Evolutionary conservation across 2,888 invertebrate species (phyloP), one percentile per base, ranked within the genome.

Genomic region (Patella pellucida): DNA sequence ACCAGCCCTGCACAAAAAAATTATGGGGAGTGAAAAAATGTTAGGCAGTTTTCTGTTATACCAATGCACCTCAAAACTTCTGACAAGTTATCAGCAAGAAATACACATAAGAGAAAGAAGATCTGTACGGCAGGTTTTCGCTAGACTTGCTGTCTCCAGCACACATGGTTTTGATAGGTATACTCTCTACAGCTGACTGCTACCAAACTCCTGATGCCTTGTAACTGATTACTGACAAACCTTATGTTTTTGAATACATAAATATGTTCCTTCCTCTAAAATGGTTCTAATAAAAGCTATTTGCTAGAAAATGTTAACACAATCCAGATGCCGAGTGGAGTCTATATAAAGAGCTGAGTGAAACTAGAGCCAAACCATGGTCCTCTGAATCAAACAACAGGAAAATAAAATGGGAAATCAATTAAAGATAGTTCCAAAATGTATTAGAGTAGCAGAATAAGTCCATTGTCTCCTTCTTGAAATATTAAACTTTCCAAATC

Each of bases 211-310:
- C 67, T 62, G 31, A 31, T 69, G 70, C 62, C 51, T 62, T 70
- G 74, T 52, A 71, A 62, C 71, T 76, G 74, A 74, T 76, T 78
- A 78, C 76, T 78, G 76, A 78, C 78, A 78, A 76, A 76, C 74
- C 52, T 50, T 68, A 52, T 78, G 78, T 76, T 78, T 78, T 78
- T 78, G 71, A 76, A 78, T 74, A 76, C 78, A 76, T 78, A 78
- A 78, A 76, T 78, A 78, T 76, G 76, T 78, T 78, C 70, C 76
- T 78, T 74, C 78, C 76, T 76, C 54, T 72, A 72, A 56, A 67
- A 52, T 69, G 74, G 67, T 31, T 78, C 74, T 72, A 75, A 71
- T 73, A 75, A 73, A 74, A 72, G 75, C 74, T 73, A 73, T 73
- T 78, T 76, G 75, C 51, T 23, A 69, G 52, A 76, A 78, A 73